These are phyloP conservation scores for Colletes latitarsis DNA, from an alignment of 1,140 invertebrate genomes.

Conservation along the genomic window DNA sequence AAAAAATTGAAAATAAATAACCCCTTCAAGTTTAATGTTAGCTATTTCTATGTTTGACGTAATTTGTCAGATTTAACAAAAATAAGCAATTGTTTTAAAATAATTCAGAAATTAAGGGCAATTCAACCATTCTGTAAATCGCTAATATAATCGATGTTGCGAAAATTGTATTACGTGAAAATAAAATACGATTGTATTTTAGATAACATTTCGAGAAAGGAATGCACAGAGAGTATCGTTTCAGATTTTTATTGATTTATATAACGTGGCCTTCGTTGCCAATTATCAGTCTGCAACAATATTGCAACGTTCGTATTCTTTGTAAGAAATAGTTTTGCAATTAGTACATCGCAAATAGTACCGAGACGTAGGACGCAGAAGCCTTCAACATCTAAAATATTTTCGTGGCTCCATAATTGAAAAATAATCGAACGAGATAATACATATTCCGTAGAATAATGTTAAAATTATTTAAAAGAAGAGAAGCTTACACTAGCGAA, in stretches of 20 bases:
- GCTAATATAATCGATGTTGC: no score
- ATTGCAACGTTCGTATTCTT: not conserved
- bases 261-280: not conserved
- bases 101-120: no score
- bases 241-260: not conserved
- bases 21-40: no score
- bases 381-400: conserved; percentile 44
- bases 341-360: conserved; percentile 47
- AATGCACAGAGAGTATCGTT: not conserved
- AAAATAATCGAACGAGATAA: not conserved
- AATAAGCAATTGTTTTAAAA: no score
- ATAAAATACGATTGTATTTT: no score
- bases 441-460: no score
- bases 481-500: conserved; percentile 49
- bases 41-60: no score
- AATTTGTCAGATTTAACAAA: no score
- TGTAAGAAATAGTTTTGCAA: not conserved
- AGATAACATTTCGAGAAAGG: not conserved
- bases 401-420: not conserved
- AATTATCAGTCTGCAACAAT: not conserved
- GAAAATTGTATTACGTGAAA: not conserved
- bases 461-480: not conserved
- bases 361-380: conserved; percentile 46
- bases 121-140: no score
- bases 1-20: no score